Conservation (phyloP, 1,140 invertebrate genomes). For the Mercenaria mercenaria region DNA sequence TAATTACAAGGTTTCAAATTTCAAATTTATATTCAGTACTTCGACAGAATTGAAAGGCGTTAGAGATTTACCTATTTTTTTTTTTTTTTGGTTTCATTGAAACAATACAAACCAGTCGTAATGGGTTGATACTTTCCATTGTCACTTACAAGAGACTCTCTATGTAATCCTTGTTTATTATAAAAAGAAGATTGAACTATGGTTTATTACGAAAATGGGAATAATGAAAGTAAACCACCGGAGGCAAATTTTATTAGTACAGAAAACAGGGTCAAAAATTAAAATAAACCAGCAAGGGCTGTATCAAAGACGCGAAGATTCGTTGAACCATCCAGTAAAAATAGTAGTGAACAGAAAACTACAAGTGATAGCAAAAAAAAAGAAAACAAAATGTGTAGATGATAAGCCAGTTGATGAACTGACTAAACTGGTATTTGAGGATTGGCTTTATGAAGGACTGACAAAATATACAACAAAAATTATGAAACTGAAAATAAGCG, state of each 20-base stretch:
- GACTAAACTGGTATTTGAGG: constrained; percentile 47
- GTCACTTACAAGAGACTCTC: too few relatives aligned
- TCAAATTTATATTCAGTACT: too few relatives aligned
- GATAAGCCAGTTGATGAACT: constrained; percentile 7
- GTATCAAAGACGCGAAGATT: background rate
- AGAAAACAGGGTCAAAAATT: background rate
- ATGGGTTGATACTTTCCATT: too few relatives aligned
- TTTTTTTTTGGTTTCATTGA: too few relatives aligned
- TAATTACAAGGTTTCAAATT: too few relatives aligned
- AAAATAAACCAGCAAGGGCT: background rate
- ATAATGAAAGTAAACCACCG: constrained; percentile 3
- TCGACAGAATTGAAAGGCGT: too few relatives aligned
- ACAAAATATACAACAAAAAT: constrained; percentile 36
- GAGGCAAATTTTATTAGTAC: background rate
- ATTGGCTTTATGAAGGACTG: constrained; percentile 42
- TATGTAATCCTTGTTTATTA: too few relatives aligned
- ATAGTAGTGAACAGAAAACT: background rate
- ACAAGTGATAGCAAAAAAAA: too few relatives aligned
- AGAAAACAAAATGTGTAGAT: too few relatives aligned
- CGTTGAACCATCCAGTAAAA: background rate
- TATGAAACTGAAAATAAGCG: background rate
- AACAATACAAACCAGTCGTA: too few relatives aligned
- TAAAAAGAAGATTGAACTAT: too few relatives aligned
- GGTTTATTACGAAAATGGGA: background rate
- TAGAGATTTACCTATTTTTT: too few relatives aligned